These are phyloP conservation scores for Belgica antarctica DNA, from an alignment of 2,888 invertebrate species.

Conservation along the genomic window DNA sequence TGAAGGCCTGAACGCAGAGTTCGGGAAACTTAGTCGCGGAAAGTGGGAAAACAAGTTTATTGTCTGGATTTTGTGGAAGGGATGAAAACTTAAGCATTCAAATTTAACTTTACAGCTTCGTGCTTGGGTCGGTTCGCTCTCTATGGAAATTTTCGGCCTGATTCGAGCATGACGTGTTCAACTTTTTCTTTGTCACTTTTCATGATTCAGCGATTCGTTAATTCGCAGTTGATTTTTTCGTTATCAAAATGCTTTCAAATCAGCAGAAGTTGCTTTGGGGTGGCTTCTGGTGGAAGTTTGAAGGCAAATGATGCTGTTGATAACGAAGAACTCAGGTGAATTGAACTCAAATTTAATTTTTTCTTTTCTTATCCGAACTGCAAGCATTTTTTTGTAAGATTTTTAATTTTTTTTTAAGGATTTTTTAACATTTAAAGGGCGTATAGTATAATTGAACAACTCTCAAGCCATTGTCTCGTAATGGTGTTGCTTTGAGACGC, in stretches of 20 bases:
- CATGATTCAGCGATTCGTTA: background rate
- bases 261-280: background rate
- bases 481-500: background rate
- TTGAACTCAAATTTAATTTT: background rate
- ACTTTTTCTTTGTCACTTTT: background rate
- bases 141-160: background rate
- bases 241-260: constrained; percentile 13
- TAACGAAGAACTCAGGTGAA: background rate
- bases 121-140: background rate
- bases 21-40: background rate
- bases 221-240: background rate
- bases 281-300: background rate
- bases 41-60: background rate
- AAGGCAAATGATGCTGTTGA: constrained; percentile 27
- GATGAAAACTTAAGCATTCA: background rate
- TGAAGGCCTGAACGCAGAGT: background rate
- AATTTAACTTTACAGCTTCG: background rate
- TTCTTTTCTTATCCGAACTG: background rate
- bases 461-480: background rate
- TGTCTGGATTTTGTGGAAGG: background rate
- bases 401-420: background rate
- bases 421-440: background rate
- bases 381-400: background rate
- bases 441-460: background rate
- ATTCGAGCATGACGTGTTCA: background rate